These are phyloP conservation scores for Malurus cyaneus DNA, from an alignment of 2,113 vertebrate genomes.

Conservation along the genomic window DNA sequence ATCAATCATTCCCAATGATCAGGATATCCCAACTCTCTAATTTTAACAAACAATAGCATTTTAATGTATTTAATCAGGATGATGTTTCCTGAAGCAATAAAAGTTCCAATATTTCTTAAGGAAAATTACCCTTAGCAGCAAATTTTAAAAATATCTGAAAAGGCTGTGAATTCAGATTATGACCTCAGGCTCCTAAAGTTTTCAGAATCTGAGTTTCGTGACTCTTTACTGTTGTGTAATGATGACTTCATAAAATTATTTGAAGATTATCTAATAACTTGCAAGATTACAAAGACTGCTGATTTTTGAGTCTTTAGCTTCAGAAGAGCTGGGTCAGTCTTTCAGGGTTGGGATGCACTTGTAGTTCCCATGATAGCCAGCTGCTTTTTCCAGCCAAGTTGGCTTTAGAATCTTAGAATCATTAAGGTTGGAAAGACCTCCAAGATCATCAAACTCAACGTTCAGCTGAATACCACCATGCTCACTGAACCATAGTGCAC, in stretches of 20 bases:
- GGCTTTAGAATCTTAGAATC: neutral
- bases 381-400: neutral
- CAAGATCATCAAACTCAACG: neutral
- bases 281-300: neutral
- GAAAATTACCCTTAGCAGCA: neutral
- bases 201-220: neutral
- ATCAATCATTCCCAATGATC: neutral
- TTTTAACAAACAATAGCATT: neutral
- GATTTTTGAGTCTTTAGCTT: neutral
- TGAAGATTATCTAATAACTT: neutral
- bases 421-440: neutral
- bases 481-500: neutral
- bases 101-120: neutral
- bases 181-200: neutral
- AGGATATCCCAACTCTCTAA: neutral
- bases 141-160: neutral
- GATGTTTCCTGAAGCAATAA: neutral
- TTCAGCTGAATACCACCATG: neutral
- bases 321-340: neutral
- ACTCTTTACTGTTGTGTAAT: neutral
- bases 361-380: neutral
- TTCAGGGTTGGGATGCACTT: neutral
- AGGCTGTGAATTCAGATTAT: neutral
- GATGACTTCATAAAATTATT: neutral
- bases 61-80: neutral